phyloP scores from a whole-genome alignment of 2,113 vertebrate genomes.

The Hypomesus transpacificus region DNA sequence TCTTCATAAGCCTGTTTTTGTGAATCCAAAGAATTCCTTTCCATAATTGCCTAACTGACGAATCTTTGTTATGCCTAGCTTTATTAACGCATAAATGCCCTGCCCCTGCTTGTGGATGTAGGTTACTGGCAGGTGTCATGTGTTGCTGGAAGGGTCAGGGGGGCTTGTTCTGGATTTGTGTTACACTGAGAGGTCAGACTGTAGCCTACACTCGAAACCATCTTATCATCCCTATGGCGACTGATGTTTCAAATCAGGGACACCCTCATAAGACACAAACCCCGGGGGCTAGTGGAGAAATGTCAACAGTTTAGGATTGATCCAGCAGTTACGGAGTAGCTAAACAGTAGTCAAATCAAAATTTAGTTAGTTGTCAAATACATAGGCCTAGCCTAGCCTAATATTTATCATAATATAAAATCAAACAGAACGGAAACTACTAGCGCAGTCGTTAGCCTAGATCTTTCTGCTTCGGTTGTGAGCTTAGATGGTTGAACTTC shows the following conservation, averaged over 20 bases:
- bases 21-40: background rate
- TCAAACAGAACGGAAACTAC: background rate
- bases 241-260: background rate
- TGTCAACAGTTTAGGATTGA: background rate
- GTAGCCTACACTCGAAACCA: constrained; percentile 8
- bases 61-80: background rate
- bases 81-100: background rate
- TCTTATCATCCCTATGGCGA: background rate
- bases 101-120: background rate
- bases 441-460: background rate
- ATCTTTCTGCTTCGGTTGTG: no score
- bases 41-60: background rate
- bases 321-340: background rate
- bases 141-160: constrained; percentile 33
- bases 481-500: no score
- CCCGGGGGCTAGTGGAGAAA: background rate
- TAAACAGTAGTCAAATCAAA: background rate
- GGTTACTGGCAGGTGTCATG: constrained; percentile 28
- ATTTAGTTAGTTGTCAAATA: background rate
- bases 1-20: background rate
- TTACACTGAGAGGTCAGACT: constrained; percentile 22
- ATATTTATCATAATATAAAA: background rate
- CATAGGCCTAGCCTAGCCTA: background rate
- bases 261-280: no score
- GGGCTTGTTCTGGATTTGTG: constrained; percentile 9